A percentile compares a stretch with the other conserved stretches of the same genome.
Conservation (phyloP, 1,140 invertebrate species). For the Camponotus vicinus region DNA sequence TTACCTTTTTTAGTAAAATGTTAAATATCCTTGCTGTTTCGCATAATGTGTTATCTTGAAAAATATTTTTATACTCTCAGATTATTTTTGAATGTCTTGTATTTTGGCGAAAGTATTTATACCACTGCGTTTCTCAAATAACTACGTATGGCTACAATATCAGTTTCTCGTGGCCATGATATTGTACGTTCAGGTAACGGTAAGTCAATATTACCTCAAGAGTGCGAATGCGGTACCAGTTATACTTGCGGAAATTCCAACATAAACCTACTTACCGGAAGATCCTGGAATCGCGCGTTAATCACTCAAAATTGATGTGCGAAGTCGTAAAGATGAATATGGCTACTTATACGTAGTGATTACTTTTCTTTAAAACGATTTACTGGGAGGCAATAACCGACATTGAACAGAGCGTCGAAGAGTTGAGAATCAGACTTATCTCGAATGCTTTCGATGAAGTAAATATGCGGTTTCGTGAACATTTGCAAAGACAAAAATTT, state of each 20-base stretch:
- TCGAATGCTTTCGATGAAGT: slow-evolving; percentile 7
- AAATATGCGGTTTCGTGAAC: slow-evolving; percentile 11
- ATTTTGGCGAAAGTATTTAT: slow-evolving; percentile 4
- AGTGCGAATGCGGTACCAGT: slow-evolving; percentile 42
- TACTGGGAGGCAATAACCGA: slow-evolving; percentile 28
- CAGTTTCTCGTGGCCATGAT: slow-evolving; percentile 34
- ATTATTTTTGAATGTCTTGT: not conserved
- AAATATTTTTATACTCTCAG: too few species aligned
- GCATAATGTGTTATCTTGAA: not conserved
- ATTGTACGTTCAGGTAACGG: slow-evolving; percentile 58
- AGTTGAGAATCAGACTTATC: not conserved
- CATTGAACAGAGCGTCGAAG: not conserved
- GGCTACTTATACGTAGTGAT: slow-evolving; percentile 11
- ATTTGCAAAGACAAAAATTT: slow-evolving; percentile 40
- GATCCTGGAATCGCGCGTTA: slow-evolving; percentile 48
- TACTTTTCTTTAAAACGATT: slow-evolving; percentile 2
- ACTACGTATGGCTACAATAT: not conserved
- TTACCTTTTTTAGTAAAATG: not conserved
- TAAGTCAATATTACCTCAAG: slow-evolving; percentile 60
- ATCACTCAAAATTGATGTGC: slow-evolving; percentile 40
- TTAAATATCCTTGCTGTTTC: not conserved
- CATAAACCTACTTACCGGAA: slow-evolving; percentile 59
- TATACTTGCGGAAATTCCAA: slow-evolving; percentile 40
- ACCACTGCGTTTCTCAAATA: not conserved
- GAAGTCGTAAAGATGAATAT: slow-evolving; percentile 41